These are phyloP conservation scores for Gymnoscopelus braueri DNA, from an alignment of 2,797 vertebrate species.

Conservation along the genomic window DNA sequence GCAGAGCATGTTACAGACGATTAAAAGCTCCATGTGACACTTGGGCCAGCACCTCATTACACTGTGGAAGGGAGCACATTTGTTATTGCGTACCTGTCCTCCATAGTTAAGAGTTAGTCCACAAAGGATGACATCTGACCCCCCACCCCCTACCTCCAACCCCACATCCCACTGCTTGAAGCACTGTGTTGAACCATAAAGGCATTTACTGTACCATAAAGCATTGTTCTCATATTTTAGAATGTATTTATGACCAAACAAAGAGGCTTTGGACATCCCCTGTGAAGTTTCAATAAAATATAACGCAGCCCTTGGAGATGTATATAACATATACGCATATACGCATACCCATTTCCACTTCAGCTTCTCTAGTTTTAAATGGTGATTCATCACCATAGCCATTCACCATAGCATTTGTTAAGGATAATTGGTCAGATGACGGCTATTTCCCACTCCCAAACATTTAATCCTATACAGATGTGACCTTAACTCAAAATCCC, in stretches of 20 bases:
- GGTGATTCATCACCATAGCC: constrained; percentile 39
- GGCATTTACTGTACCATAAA: constrained; percentile 68
- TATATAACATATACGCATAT: too few species aligned
- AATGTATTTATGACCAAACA: constrained; percentile 58
- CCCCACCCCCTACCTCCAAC: constrained; percentile 4
- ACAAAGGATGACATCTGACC: constrained; percentile 77
- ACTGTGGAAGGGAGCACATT: constrained; percentile 79
- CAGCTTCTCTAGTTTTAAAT: constrained; percentile 30
- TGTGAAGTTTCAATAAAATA: constrained; percentile 40
- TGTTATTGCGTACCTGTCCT: constrained; percentile 71
- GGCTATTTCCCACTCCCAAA: constrained; percentile 32
- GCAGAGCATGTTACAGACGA: constrained; percentile 76
- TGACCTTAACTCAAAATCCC: constrained; percentile 30
- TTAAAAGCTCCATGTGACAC: constrained; percentile 81
- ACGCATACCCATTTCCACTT: constrained; percentile 12
- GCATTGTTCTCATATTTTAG: constrained; percentile 73
- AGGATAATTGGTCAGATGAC: constrained; percentile 55
- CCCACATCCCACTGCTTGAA: constrained; percentile 48
- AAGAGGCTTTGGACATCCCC: constrained; percentile 53
- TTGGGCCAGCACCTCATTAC: constrained; percentile 79
- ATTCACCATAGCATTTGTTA: constrained; percentile 29
- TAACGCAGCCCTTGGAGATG: constrained; percentile 56
- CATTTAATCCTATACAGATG: constrained; percentile 31
- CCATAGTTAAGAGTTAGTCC: constrained; percentile 70
- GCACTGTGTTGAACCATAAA: constrained; percentile 68